Evolutionary conservation across 2,113 vertebrate species (phyloP), one percentile per base, ranked within the genome.

Genomic region (Hiodon alosoides): DNA sequence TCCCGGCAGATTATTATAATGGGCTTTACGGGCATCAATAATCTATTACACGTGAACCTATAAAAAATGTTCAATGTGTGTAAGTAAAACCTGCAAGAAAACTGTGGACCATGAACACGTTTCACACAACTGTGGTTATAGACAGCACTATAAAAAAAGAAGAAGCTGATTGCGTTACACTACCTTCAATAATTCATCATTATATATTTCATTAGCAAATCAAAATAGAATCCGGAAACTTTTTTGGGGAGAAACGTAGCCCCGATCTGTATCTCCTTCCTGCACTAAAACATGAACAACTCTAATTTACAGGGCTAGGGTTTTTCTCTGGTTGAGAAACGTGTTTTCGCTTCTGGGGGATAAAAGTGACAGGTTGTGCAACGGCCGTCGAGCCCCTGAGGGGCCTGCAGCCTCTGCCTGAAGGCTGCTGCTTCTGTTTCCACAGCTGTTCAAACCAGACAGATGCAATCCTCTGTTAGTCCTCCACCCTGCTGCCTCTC

Each of bases 401-500:
- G 48, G 31, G 31, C 31, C 59, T 62, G 51, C 47, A 70, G 57
- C 68, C 67, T 66, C 51, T 69, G 57, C 10, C 54, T 52, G 7
- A 13, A 67, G 68, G 10, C 53, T 51, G 70, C 72, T 53, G 70
- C 59, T 50, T 54, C 53, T 70, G 71, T 75, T 71, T 76, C 76
- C 70, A 74, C 79, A 85, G 80, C 79, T 82, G 80, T 75, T 81
- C 66, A 78, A 83, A 83, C 77, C 78, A 66, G 67, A 73, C 67
- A 61, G 66, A 74, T 47, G 73, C 76, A 77, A 67, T 71, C 57
- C 53, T 65, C 62, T 65, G 60, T 8, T 66, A 76, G 68, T 77
- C 76, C 66, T 71, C 72, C 65, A 52, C 31, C 31, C 31, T 31
- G 31, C 31, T 31, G 31, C 31, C 31, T 0, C 31, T 31, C 31